Percentiles rank a stretch among this genome's conserved stretches.
phyloP scores from a whole-genome alignment of 2,888 invertebrate species.

The Galeruca laticollis region DNA sequence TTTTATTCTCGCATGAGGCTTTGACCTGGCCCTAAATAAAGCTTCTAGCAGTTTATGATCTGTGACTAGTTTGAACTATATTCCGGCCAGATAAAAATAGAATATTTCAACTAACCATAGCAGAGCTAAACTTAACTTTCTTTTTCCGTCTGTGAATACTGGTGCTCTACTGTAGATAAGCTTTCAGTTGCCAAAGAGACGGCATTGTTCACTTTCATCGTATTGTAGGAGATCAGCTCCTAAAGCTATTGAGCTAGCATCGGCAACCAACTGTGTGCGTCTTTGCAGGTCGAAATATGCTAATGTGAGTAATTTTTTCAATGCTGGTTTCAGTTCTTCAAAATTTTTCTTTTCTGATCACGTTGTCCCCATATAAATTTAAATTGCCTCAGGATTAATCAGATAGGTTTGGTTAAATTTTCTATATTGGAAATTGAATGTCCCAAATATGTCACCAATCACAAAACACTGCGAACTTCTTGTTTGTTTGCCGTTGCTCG shows the following conservation, averaged over 20 bases:
- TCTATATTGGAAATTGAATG: no score
- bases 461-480: no score
- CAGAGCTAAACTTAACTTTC: no score
- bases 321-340: conserved; percentile 36
- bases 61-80: conserved; percentile 60
- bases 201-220: conserved; percentile 42
- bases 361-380: conserved; percentile 39
- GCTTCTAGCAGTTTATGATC: conserved; percentile 61
- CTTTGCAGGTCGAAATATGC: conserved; percentile 47
- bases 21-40: conserved; percentile 53
- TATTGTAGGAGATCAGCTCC: conserved; percentile 54
- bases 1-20: conserved; percentile 43
- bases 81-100: conserved; percentile 62
- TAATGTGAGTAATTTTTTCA: conserved; percentile 43
- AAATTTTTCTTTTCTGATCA: no score
- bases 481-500: no score
- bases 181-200: conserved; percentile 53
- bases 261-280: conserved; percentile 49
- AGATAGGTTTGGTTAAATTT: conserved; percentile 24
- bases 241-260: conserved; percentile 54
- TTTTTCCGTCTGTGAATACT: no score
- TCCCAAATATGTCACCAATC: conserved; percentile 2
- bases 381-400: conserved; percentile 33
- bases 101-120: conserved; percentile 63
- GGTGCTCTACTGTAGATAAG: no score